Evolutionary conservation across 2,113 vertebrate genomes (phyloP), one percentile per base, ranked within the genome.

Genomic region (Saimiri boliviensis): DNA sequence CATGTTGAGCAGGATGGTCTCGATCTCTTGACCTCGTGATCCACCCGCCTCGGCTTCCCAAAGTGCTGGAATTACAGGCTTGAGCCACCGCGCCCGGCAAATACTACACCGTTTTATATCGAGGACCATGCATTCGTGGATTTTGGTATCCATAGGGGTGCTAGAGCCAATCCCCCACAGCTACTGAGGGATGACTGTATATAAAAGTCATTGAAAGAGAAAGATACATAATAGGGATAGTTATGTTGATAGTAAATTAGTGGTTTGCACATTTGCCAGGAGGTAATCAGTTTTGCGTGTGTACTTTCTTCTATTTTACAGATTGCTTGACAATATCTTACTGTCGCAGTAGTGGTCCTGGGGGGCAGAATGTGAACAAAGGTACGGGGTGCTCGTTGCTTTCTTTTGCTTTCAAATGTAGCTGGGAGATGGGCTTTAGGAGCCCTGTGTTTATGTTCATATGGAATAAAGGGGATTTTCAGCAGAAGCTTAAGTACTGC

Each of bases 351-450:
- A 98, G 99, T 3, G 99, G 99, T 60, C 99, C 99, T 0, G 99
- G 99, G 0, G 99, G 99, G 68, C 99, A 99, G 97, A 98, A 99
- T 0, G 99, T 99, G 25, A 99, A 99, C 93, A 99, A 99, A 99
- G 99, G 99, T 99, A 98, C 74, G 30, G 42, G 20, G 1, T 0
- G 40, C 30, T 32, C 21, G 40, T 10, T 17, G 4, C 45, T 80
- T 56, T 40, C 82, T 68, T 86, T 68, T 58, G 47, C 89, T 89
- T 77, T 70, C 47, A 91, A 35, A 32, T 58, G 88, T 47, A 37
- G 85, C 63, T 37, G 10, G 80, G 70, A 68, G 83, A 8, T 12
- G 11, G 52, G 17, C 37, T 35, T 73, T 47, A 60, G 52, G 37
- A 68, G 2, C 42, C 49, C 85, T 80, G 21, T 47, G n/a, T 21